phyloP scores from a whole-genome alignment of 2,113 vertebrate genomes.

The Dendrocopos noguchii region DNA sequence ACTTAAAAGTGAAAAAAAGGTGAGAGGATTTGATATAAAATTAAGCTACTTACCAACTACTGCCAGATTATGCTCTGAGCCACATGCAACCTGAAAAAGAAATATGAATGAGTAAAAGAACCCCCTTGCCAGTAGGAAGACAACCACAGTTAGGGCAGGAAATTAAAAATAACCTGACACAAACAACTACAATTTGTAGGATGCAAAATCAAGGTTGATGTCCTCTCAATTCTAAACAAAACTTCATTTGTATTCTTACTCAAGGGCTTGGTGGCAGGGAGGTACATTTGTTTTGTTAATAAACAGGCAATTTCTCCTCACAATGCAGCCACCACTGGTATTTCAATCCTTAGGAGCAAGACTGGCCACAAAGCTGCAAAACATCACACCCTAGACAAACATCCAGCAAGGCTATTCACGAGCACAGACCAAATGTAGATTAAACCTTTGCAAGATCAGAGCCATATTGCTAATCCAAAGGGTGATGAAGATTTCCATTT shows the following conservation, averaged over 20 bases:
- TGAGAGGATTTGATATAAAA: constrained; percentile 30
- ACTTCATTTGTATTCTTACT: neutral
- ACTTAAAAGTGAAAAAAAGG: constrained; percentile 7
- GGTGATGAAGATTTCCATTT: neutral
- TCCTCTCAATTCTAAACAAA: neutral
- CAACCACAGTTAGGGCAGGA: neutral
- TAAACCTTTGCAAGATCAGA: neutral
- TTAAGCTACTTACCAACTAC: constrained; percentile 86
- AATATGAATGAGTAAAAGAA: constrained; percentile 6
- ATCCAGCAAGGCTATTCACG: neutral
- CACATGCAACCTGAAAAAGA: constrained; percentile 87
- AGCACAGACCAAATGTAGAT: neutral
- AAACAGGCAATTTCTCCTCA: neutral
- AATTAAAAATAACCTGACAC: constrained; percentile 43
- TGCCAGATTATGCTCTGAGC: constrained; percentile 95
- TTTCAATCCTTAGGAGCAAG: neutral
- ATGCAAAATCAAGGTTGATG: neutral
- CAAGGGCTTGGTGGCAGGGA: neutral
- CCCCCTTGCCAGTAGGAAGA: neutral
- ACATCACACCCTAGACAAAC: neutral
- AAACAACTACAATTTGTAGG: neutral
- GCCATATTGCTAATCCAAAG: neutral
- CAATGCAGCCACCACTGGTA: neutral
- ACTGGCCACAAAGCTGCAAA: neutral
- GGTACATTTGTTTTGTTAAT: neutral